These are phyloP conservation scores for Nephrotoma appendiculata DNA, from an alignment of 2,888 invertebrate species.

Conservation along the genomic window DNA sequence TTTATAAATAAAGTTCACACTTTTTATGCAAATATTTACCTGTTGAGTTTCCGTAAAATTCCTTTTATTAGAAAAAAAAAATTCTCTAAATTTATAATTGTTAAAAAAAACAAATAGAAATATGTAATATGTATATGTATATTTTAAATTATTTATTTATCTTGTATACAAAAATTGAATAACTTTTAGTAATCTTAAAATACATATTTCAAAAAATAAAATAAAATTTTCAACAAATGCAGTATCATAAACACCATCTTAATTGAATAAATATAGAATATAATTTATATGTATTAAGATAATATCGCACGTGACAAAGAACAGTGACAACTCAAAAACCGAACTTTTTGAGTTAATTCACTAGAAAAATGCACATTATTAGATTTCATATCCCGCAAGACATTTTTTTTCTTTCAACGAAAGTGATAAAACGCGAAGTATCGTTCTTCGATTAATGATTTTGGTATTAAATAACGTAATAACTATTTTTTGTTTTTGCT, in stretches of 20 bases:
- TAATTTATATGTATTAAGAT: no score
- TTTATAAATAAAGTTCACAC: no score
- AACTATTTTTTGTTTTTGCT: no score
- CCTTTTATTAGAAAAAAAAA: neutral
- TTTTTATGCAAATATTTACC: neutral
- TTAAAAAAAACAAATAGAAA: neutral
- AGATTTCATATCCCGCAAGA: no score
- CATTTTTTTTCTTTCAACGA: no score
- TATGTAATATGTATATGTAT: neutral
- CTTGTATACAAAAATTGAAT: neutral
- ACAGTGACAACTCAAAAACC: no score
- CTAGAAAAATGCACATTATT: no score
- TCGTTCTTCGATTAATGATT: no score
- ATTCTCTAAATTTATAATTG: neutral
- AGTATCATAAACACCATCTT: neutral
- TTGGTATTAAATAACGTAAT: no score
- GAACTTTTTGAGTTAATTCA: no score
- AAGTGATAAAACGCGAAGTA: no score
- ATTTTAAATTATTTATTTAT: neutral
- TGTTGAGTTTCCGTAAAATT: neutral
- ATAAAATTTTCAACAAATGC: neutral
- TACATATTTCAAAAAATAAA: neutral
- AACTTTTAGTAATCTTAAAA: neutral
- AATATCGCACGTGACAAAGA: no score
- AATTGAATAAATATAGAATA: neutral